These are phyloP conservation scores for Charanyca ferruginea DNA, from an alignment of 2,888 invertebrate genomes.

Conservation along the genomic window DNA sequence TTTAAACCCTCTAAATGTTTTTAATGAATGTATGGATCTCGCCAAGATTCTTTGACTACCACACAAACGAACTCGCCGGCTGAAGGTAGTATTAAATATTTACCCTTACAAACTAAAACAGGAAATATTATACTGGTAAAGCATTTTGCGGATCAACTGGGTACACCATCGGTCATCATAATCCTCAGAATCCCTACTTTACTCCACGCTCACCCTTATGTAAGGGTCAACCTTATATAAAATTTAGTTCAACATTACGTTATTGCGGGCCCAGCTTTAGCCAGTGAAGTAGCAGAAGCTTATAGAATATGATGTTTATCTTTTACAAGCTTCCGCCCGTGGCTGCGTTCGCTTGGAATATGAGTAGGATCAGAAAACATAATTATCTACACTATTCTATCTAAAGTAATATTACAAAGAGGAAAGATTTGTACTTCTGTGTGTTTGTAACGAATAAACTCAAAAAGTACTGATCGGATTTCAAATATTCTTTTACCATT, in stretches of 20 bases:
- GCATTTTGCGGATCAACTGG: slow-evolving; percentile 44
- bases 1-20: too few relatives aligned
- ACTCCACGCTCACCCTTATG: slow-evolving; percentile 21
- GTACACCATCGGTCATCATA: slow-evolving; percentile 50
- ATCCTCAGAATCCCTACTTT: slow-evolving; percentile 49
- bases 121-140: slow-evolving; percentile 32
- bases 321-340: neutral
- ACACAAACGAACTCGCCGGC: neutral
- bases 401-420: too few relatives aligned
- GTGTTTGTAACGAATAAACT: too few relatives aligned
- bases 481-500: too few relatives aligned
- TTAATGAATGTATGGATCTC: too few relatives aligned
- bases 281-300: slow-evolving; percentile 10
- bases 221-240: slow-evolving; percentile 48
- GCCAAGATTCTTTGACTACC: too few relatives aligned
- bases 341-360: too few relatives aligned
- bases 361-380: too few relatives aligned
- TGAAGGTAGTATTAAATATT: slow-evolving; percentile 7
- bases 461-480: too few relatives aligned
- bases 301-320: slow-evolving; percentile 17
- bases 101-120: slow-evolving; percentile 9
- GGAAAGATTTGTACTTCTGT: too few relatives aligned
- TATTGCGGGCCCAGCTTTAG: slow-evolving; percentile 36
- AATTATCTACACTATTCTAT: too few relatives aligned
- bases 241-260: slow-evolving; percentile 44